Evolutionary conservation across 2,888 invertebrate genomes (phyloP), one percentile per base, ranked within the genome.

Genomic region (Strigamia transsilvanica): DNA sequence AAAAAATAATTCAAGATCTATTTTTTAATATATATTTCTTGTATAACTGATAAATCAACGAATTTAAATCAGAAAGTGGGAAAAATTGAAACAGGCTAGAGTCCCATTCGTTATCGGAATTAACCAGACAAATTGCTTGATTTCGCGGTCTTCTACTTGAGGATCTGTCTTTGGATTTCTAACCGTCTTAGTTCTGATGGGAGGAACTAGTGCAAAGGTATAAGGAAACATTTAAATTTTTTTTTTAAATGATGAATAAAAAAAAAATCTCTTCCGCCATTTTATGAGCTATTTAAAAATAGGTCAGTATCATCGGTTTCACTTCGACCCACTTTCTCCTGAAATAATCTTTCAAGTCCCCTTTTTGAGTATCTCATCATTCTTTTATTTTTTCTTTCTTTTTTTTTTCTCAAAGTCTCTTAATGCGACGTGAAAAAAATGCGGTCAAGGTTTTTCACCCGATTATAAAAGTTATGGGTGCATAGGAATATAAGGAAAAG

Each of bases 341-440:
- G 66, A 66, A 66, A 66, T 66, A 66, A 66, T 66, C 66, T 66
- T 51, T 66, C 27, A 27, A 66, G 66, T 66, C 66, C 66, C n/a
- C 27, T 66, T 66, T 66, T 66, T 66, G 66, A 66, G 66, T 66
- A 66, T 66, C 66, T 66, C 66, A 66, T 66, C 66, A 66, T 66
- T 66, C 66, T 66, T 66, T 66, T 66, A 23, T 66, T 66, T 66
- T 66, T 66, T 66, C 27, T 6, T 66, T 66, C 27, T 6, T 51
- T 6, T 51, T 27, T 66, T 27, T 66, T 10, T 66, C 32, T 27
- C 12, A 66, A 27, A 10, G 13, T 66, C 32, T 27, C 13, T 66
- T 66, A 66, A 66, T 66, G 66, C 51, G 51, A 51, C 51, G n/a
- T 18, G 66, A 32, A 66, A 66, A 66, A 66, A 66, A 66, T 66